phyloP scores from a whole-genome alignment of 2,888 invertebrate species.

The Oscheius sp. region DNA sequence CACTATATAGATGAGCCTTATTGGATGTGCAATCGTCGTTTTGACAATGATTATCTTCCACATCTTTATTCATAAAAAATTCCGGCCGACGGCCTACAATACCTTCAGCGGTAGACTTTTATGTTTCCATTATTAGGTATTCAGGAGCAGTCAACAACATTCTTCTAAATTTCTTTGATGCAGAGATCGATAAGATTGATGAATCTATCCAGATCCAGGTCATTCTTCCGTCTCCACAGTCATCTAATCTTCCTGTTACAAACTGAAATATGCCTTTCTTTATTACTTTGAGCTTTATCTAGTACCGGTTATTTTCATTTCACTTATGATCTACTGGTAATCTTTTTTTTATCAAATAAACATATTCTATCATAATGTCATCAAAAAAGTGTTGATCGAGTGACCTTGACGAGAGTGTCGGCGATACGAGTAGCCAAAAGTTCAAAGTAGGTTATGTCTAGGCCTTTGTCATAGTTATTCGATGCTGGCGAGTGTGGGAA shows the following conservation, averaged over 20 bases:
- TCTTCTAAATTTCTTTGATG: slow-evolving; percentile 1
- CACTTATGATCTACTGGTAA: too few species aligned
- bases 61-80: background rate
- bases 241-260: background rate
- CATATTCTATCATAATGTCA: too few species aligned
- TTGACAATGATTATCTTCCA: slow-evolving; percentile 1
- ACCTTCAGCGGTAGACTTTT: background rate
- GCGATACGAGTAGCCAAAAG: too few species aligned
- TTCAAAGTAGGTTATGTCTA: too few species aligned
- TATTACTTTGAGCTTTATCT: too few species aligned
- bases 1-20: background rate
- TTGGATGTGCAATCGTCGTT: background rate
- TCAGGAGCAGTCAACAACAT: slow-evolving; percentile 7
- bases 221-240: background rate
- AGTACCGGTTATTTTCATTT: too few species aligned
- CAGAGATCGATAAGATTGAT: background rate
- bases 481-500: too few species aligned
- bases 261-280: too few species aligned
- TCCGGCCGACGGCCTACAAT: background rate
- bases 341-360: too few species aligned
- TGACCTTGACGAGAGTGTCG: too few species aligned
- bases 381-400: too few species aligned
- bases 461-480: too few species aligned
- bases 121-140: background rate
- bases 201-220: background rate